These are phyloP conservation scores for Hydrophis major DNA, from an alignment of 2,797 vertebrate genomes.

Conservation along the genomic window DNA sequence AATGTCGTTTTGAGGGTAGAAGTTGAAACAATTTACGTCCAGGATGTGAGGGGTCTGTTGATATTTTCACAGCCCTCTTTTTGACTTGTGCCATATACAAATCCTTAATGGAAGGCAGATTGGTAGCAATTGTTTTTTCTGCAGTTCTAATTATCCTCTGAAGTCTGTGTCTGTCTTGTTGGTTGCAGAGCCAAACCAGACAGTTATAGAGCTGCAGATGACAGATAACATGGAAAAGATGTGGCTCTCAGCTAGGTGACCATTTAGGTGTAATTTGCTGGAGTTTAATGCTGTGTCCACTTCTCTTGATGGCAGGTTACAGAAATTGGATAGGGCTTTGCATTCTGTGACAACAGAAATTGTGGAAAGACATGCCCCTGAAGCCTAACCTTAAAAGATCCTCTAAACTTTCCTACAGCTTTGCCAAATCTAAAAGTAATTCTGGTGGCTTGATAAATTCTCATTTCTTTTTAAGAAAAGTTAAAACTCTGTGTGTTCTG, in stretches of 20 bases:
- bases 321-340: background rate
- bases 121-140: no score
- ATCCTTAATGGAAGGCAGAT: no score
- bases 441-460: background rate
- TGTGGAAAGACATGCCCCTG: background rate
- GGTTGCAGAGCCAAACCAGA: no score
- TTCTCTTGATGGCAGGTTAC: background rate
- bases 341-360: background rate
- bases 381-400: background rate
- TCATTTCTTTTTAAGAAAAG: background rate
- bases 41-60: no score
- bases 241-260: background rate
- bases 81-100: no score
- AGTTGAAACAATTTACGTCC: no score
- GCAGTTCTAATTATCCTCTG: no score
- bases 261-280: background rate
- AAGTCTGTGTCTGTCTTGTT: no score
- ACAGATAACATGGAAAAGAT: background rate
- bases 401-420: background rate
- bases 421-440: background rate
- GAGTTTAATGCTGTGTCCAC: background rate
- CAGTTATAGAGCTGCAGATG: no score
- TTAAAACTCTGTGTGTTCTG: background rate
- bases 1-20: no score
- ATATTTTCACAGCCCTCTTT: no score